Evolutionary conservation across 2,797 vertebrate species (phyloP).

Genomic region (Ispidina lecontei): DNA sequence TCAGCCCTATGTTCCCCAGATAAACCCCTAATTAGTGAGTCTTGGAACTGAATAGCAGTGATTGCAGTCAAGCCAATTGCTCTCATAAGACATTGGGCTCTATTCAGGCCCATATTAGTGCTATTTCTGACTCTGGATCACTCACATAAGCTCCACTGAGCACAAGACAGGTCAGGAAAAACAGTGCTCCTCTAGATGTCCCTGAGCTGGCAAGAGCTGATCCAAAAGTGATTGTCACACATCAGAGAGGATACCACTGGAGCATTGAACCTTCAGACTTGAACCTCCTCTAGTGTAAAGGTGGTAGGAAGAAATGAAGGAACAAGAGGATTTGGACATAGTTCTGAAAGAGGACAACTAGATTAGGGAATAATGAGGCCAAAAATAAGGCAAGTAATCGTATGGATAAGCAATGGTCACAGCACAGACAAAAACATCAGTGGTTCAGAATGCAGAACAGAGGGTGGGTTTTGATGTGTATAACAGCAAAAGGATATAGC

Average conservation of each 20-base stretch:
- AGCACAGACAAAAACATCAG: not conserved
- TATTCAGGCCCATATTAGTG: constrained; percentile 28
- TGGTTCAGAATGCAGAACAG: not conserved
- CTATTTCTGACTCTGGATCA: constrained; percentile 49
- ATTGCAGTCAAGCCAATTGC: constrained; percentile 38
- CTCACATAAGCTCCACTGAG: not conserved
- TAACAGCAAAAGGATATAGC: not conserved
- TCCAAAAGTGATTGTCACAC: not conserved
- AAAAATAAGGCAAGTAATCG: not conserved
- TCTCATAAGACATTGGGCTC: constrained; percentile 19
- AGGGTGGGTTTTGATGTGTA: not conserved
- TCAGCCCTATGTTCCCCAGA: constrained; percentile 35
- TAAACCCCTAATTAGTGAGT: constrained; percentile 44
- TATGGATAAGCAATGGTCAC: not conserved
- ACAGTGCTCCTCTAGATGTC: not conserved
- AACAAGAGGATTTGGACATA: not conserved
- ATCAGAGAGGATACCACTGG: not conserved
- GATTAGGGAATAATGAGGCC: constrained; percentile 27
- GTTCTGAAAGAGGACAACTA: not conserved
- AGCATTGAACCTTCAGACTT: not conserved
- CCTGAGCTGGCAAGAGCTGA: not conserved
- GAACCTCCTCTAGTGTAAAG: not conserved
- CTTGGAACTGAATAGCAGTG: constrained; percentile 39
- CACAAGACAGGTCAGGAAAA: not conserved
- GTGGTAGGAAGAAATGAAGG: not conserved